Conservation (phyloP, 2,888 invertebrate genomes). For the Drosophila kambysellisi region DNA sequence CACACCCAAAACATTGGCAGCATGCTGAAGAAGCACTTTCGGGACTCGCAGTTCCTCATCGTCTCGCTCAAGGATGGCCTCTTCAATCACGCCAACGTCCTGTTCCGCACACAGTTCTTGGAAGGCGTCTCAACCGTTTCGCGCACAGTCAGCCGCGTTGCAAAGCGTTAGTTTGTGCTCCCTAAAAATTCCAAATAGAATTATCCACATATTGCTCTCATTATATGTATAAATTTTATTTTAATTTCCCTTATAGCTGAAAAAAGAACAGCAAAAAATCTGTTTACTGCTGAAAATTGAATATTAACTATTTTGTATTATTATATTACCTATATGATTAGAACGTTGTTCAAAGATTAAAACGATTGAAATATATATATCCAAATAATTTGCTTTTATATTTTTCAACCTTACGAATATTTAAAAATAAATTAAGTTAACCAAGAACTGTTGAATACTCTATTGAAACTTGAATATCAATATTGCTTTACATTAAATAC, state of each 20-base stretch:
- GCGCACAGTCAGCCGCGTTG: constrained; percentile 86
- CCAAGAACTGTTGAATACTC: not conserved
- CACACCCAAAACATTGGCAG: constrained; percentile 99
- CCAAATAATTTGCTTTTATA: not conserved
- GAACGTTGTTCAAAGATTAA: not conserved
- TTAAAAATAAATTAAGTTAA: not conserved
- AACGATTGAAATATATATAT: not conserved
- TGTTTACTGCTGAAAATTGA: not conserved
- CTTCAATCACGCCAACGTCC: constrained; percentile 99
- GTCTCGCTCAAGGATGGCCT: constrained; percentile 99
- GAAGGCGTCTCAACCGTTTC: constrained; percentile 97
- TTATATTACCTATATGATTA: not conserved
- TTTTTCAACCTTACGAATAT: not conserved
- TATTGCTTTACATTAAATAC: not conserved
- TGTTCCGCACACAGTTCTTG: constrained; percentile 96
- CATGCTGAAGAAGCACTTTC: constrained; percentile 96
- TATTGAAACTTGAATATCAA: not conserved
- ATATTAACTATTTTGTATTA: not conserved
- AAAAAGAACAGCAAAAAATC: not conserved
- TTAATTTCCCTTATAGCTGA: no score
- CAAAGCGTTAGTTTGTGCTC: constrained; percentile 16
- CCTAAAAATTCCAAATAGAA: not conserved
- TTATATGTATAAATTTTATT: not conserved
- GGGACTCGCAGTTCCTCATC: constrained; percentile 97
- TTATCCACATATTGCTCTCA: not conserved